Evolutionary conservation across 2,888 invertebrate species (phyloP).

Genomic region (Amphiduros pacificus): DNA sequence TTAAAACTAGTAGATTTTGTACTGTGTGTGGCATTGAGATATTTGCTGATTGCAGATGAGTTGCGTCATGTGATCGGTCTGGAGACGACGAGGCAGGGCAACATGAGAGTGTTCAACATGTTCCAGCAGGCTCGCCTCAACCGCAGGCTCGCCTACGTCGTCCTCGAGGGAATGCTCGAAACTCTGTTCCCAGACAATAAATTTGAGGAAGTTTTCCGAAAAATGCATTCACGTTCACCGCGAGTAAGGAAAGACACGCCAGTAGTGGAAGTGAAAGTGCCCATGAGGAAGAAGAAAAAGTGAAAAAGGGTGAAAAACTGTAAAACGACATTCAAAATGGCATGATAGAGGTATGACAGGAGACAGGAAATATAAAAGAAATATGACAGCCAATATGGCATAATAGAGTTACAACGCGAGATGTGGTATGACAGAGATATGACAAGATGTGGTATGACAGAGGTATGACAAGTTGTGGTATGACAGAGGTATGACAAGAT

Average conservation of each 20-base stretch:
- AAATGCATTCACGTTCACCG: slow-evolving; percentile 68
- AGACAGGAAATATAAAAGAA: too few species aligned
- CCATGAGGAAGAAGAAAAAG: neutral
- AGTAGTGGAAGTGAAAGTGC: neutral
- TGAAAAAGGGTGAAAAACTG: neutral
- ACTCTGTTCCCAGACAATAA: slow-evolving; percentile 81
- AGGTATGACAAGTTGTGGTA: too few species aligned
- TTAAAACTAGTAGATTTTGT: too few species aligned
- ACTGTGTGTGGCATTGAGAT: too few species aligned
- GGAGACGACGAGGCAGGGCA: slow-evolving; percentile 81
- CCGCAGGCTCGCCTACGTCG: slow-evolving; percentile 77
- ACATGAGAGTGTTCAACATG: slow-evolving; percentile 82
- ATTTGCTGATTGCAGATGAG: slow-evolving; percentile 80
- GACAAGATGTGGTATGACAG: too few species aligned
- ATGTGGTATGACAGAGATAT: too few species aligned
- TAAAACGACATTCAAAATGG: neutral
- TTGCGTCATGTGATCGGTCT: slow-evolving; percentile 85
- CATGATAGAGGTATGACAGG: too few species aligned
- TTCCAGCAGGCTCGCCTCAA: slow-evolving; percentile 86
- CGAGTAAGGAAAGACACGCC: slow-evolving; percentile 26
- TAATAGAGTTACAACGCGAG: too few species aligned
- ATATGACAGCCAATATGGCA: too few species aligned
- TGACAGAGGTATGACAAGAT: too few species aligned
- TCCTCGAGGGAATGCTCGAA: slow-evolving; percentile 79
- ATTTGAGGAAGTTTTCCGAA: slow-evolving; percentile 72